These are phyloP conservation scores for Cabera pusaria DNA, from an alignment of 2,888 invertebrate species.

Conservation along the genomic window DNA sequence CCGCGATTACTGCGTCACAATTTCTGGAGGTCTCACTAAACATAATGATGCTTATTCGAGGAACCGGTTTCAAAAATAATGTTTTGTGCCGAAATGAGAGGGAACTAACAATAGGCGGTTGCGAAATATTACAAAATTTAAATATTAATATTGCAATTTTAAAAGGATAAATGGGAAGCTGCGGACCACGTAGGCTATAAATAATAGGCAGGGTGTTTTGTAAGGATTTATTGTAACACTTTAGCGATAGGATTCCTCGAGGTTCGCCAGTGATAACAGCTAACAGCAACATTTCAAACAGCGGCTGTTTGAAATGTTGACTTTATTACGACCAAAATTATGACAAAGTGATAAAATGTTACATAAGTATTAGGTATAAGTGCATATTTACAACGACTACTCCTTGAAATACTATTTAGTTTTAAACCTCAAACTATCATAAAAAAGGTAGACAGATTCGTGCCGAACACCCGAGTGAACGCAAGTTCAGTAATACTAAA, in stretches of 20 bases:
- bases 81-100: slow-evolving; percentile 33
- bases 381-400: no score
- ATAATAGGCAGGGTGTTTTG: slow-evolving; percentile 19
- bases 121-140: slow-evolving; percentile 22
- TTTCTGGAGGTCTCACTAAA: slow-evolving; percentile 18
- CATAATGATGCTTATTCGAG: slow-evolving; percentile 26
- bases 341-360: slow-evolving; percentile 9
- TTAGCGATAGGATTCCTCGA: slow-evolving; percentile 18
- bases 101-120: slow-evolving; percentile 32
- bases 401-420: no score
- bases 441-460: no score
- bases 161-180: slow-evolving; percentile 18
- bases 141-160: slow-evolving; percentile 18
- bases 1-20: slow-evolving; percentile 10
- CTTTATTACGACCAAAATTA: slow-evolving; percentile 15
- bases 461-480: no score
- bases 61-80: slow-evolving; percentile 32
- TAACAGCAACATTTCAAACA: no score
- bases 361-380: no score
- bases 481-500: no score
- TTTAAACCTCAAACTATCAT: no score
- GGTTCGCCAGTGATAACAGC: no score
- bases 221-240: slow-evolving; percentile 18
- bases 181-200: slow-evolving; percentile 7
- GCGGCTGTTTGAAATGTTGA: slow-evolving; percentile 11